These are phyloP conservation scores for Andrena dorsata DNA, from an alignment of 2,888 invertebrate species.

Conservation along the genomic window DNA sequence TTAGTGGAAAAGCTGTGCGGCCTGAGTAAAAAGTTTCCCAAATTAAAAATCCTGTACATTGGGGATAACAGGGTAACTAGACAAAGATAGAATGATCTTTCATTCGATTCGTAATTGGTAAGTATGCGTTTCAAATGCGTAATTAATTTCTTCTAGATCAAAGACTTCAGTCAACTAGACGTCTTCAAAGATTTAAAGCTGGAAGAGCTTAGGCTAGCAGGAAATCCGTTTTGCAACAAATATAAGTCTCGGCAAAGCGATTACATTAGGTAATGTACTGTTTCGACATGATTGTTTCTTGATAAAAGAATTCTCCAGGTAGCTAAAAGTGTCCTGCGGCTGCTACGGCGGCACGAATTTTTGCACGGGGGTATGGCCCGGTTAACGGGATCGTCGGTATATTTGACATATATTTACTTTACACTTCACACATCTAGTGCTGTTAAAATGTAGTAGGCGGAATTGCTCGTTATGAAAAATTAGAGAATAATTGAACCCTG, in stretches of 20 bases:
- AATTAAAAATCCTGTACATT: constrained; percentile 92
- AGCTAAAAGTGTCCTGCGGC: constrained; percentile 14
- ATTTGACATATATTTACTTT: constrained; percentile 13
- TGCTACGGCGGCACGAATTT: constrained; percentile 8
- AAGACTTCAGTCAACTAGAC: constrained; percentile 88
- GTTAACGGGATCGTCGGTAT: constrained; percentile 15
- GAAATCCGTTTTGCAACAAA: constrained; percentile 92
- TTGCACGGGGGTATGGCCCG: constrained; percentile 5
- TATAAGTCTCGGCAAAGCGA: constrained; percentile 90
- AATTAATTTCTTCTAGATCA: constrained; percentile 86
- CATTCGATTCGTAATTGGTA: neutral
- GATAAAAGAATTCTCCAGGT: constrained; percentile 34
- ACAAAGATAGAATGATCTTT: neutral
- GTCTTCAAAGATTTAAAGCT: constrained; percentile 90
- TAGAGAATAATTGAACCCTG: constrained; percentile 19
- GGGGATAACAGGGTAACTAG: constrained; percentile 91
- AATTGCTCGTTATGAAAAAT: constrained; percentile 20
- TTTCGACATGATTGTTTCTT: constrained; percentile 38
- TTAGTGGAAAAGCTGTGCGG: constrained; percentile 89
- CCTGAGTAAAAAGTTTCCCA: constrained; percentile 89
- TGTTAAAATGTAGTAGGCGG: constrained; percentile 15
- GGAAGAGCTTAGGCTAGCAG: constrained; percentile 91
- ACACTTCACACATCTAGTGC: neutral
- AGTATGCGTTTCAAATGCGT: neutral
- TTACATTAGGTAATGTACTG: constrained; percentile 91